Percentiles rank a stretch among this genome's conserved stretches.
Conservation (phyloP, 2,797 vertebrate species). For the Catostomus latipinnis region DNA sequence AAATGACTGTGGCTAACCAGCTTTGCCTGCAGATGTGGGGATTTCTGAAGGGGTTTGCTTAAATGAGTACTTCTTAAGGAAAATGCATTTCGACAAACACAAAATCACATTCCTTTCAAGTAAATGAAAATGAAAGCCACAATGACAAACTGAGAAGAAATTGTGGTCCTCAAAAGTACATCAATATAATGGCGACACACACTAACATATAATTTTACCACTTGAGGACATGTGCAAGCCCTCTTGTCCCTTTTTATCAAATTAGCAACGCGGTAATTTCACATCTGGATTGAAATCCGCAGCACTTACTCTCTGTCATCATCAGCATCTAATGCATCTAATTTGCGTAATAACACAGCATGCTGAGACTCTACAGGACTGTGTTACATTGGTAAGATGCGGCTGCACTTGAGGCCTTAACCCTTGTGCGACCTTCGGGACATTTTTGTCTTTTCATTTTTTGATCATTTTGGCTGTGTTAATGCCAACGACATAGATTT, state of each 20-base stretch:
- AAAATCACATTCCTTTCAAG: constrained; percentile 2
- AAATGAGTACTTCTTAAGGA: neutral
- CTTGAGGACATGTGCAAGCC: constrained; percentile 59
- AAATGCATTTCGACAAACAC: constrained; percentile 3
- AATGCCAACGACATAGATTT: too few species aligned
- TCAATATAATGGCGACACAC: constrained; percentile 27
- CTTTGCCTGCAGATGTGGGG: neutral
- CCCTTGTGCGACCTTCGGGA: too few species aligned
- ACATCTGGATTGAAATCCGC: constrained; percentile 63
- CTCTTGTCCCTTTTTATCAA: constrained; percentile 62
- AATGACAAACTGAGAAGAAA: constrained; percentile 15
- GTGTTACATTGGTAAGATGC: constrained; percentile 43
- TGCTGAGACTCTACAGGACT: constrained; percentile 51
- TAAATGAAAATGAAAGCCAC: constrained; percentile 7
- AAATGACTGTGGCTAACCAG: neutral
- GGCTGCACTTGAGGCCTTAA: constrained; percentile 11
- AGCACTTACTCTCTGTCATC: constrained; percentile 65
- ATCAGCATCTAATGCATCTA: constrained; percentile 63
- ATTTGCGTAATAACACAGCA: constrained; percentile 66
- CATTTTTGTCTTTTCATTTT: too few species aligned
- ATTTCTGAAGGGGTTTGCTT: neutral
- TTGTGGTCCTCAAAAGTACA: constrained; percentile 28
- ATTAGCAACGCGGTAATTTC: constrained; percentile 68
- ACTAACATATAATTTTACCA: constrained; percentile 63
- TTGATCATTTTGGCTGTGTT: too few species aligned